Percentiles rank a stretch among this genome's conserved stretches.
phyloP scores from a whole-genome alignment of 2,113 vertebrate genomes.

The Passerina amoena region DNA sequence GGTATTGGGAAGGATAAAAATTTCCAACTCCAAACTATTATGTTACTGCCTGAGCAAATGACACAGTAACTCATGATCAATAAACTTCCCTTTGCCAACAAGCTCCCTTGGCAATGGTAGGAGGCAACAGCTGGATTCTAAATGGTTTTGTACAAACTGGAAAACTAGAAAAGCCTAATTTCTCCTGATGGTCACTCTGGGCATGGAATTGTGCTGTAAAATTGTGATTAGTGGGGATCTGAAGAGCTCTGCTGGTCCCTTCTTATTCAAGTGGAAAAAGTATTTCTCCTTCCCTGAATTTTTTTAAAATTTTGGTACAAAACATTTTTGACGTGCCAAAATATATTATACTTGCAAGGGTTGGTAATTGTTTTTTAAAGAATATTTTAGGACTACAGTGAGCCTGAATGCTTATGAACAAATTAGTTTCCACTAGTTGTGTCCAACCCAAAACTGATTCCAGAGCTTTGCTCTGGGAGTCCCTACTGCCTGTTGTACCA shows the following conservation, averaged over 20 bases:
- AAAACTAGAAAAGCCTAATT: neutral
- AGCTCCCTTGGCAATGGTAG: neutral
- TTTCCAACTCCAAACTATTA: neutral
- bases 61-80: neutral
- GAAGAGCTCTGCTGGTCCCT: neutral
- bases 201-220: neutral
- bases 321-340: neutral
- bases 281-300: neutral
- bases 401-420: neutral
- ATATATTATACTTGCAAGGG: neutral
- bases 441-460: neutral
- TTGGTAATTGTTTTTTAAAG: neutral
- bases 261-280: neutral
- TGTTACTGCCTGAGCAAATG: neutral
- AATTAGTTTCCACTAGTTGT: neutral
- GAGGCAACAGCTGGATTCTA: neutral
- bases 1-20: neutral
- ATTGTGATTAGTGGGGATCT: neutral
- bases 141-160: neutral
- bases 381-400: neutral
- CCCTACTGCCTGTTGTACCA: neutral
- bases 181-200: neutral
- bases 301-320: neutral
- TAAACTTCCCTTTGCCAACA: neutral
- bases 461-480: neutral